Evolutionary conservation across 2,888 invertebrate genomes (phyloP).

Genomic region (Nowickia ferox): DNA sequence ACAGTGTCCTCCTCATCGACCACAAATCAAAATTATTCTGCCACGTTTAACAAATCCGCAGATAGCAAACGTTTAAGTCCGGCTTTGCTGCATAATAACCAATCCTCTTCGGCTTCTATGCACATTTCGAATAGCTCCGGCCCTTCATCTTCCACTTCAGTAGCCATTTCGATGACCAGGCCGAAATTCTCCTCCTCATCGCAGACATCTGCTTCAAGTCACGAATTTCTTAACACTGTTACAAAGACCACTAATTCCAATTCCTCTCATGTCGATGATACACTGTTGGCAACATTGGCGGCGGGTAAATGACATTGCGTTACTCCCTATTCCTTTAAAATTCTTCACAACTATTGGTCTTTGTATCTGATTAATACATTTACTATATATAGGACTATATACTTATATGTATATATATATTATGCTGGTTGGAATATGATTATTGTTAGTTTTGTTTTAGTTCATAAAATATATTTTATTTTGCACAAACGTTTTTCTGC

Average conservation of each 20-base stretch:
- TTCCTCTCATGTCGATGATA: constrained; percentile 50
- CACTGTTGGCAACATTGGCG: constrained; percentile 33
- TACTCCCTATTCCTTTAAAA: background rate
- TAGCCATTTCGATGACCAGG: background rate
- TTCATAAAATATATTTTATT: constrained; percentile 49
- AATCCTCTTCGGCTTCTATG: constrained; percentile 29
- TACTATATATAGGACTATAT: constrained; percentile 23
- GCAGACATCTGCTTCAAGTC: constrained; percentile 13
- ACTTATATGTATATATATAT: too few species aligned
- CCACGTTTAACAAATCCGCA: constrained; percentile 7
- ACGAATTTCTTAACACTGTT: constrained; percentile 40
- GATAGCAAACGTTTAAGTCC: constrained; percentile 19
- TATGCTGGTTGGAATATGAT: constrained; percentile 40
- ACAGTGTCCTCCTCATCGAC: constrained; percentile 5
- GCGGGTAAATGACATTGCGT: constrained; percentile 64
- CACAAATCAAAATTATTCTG: constrained; percentile 40
- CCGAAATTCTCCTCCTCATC: constrained; percentile 31
- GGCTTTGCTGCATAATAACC: constrained; percentile 26
- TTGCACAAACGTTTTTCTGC: constrained; percentile 62
- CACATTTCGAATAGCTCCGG: constrained; percentile 43
- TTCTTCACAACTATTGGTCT: constrained; percentile 31
- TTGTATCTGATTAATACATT: constrained; percentile 48
- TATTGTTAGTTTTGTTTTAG: constrained; percentile 55
- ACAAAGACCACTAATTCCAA: constrained; percentile 45
- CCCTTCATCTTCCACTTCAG: background rate